Evolutionary conservation across 2,888 invertebrate genomes (phyloP), one percentile per base, ranked within the genome.

Genomic region (Pomacea canaliculata): DNA sequence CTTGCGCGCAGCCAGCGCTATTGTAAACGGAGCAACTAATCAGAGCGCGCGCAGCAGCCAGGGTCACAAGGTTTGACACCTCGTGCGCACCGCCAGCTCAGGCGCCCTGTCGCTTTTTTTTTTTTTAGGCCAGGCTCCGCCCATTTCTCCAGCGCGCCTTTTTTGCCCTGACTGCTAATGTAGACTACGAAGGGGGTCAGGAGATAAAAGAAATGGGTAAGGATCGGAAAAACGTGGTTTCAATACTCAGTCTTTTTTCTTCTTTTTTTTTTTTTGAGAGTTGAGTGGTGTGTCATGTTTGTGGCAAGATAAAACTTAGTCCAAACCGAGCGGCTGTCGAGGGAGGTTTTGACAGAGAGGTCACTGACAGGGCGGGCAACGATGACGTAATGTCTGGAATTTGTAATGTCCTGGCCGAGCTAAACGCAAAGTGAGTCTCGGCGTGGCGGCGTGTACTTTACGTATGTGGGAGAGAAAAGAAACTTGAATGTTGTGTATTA

Each of bases 371-470:
- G 51, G 12, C 16, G 16, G 51, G 51, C 51, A 37, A 10, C 18
- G 71, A 23, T 71, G 71, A 71, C 71, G 71, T 71, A 62, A 71
- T 71, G 71, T 71, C 71, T 71, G 71, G 71, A 46, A 60, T 70
- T 60, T 23, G 37, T 70, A 37, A 70, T 70, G 70, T 46, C 60
- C 46, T 60, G 23, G 46, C 51, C 51, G 4, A 8, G 51, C 51
- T n/a, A 51, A 51, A 51, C 51, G 13, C 51, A 51, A 10, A 51
- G 51, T 16, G 51, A 56, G 51, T 4, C 37, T 37, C 16, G 51
- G 51, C 16, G 51, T 56, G 37, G 37, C 37, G 37, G 37, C 37
- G 37, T 37, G 37, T 5, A 37, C 37, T 37, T 37, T 37, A 37
- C 37, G 37, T 37, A 37, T 37, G 37, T 37, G 37, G 37, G 5